Percentiles rank a stretch among this genome's conserved stretches.
phyloP scores from a whole-genome alignment of 2,797 vertebrate genomes.

The Hoplostethus mediterraneus region DNA sequence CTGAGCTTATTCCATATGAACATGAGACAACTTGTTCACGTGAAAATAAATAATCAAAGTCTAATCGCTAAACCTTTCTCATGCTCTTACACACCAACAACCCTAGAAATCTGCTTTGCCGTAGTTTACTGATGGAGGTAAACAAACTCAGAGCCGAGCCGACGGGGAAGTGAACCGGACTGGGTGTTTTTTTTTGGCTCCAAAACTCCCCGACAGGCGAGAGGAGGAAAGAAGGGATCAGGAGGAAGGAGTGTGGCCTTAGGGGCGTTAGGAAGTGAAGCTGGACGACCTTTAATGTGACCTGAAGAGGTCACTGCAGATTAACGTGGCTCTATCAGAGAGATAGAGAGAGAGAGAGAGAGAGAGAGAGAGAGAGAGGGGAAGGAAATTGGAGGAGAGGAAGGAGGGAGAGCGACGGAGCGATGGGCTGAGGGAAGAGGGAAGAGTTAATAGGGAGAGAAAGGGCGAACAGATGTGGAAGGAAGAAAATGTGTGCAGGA shows the following conservation, averaged over 20 bases:
- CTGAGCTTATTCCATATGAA: too few relatives aligned
- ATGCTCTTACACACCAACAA: too few relatives aligned
- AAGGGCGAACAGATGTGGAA: slow-evolving; percentile 51
- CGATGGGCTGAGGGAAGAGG: slow-evolving; percentile 45
- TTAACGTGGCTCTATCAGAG: slow-evolving; percentile 74
- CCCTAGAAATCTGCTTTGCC: slow-evolving; percentile 7
- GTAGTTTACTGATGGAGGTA: neutral
- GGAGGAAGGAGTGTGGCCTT: slow-evolving; percentile 46
- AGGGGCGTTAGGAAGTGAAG: slow-evolving; percentile 74
- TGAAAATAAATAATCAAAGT: too few relatives aligned
- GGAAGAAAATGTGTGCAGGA: slow-evolving; percentile 5
- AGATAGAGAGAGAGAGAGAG: slow-evolving; percentile 41
- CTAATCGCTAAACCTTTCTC: too few relatives aligned
- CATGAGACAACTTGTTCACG: too few relatives aligned
- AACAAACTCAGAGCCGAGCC: slow-evolving; percentile 20
- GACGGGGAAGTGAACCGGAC: slow-evolving; percentile 12
- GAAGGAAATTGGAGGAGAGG: slow-evolving; percentile 53
- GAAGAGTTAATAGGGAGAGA: slow-evolving; percentile 52
- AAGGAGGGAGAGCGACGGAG: slow-evolving; percentile 33
- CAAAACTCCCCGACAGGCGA: slow-evolving; percentile 46
- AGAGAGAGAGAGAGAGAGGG: slow-evolving; percentile 29
- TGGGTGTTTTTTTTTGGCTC: slow-evolving; percentile 35
- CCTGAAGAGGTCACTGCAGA: slow-evolving; percentile 85
- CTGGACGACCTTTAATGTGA: slow-evolving; percentile 85
- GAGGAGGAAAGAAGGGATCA: slow-evolving; percentile 48